These are phyloP conservation scores for Ciconia maguari DNA, from an alignment of 2,113 vertebrate species.

Conservation along the genomic window DNA sequence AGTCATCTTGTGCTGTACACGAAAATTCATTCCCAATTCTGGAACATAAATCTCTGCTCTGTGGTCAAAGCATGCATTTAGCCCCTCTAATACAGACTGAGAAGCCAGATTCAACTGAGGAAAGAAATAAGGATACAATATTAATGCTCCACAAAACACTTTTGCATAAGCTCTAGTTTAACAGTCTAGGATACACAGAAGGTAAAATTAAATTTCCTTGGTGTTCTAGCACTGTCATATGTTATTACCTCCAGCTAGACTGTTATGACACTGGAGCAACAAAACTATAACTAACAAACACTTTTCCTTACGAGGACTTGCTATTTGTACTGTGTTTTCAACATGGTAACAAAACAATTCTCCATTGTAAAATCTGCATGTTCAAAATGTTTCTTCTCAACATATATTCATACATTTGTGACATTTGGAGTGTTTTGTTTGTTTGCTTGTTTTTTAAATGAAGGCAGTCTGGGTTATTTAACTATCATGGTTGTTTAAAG, in stretches of 20 bases:
- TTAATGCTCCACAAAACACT: neutral
- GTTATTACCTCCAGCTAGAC: neutral
- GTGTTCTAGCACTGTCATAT: neutral
- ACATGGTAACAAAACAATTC: neutral
- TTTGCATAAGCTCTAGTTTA: neutral
- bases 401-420: neutral
- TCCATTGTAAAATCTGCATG: neutral
- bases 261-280: neutral
- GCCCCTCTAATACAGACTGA: slow-evolving; percentile 95
- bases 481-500: neutral
- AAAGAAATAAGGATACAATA: neutral
- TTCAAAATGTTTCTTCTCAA: neutral
- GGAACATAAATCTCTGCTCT: slow-evolving; percentile 94
- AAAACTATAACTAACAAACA: neutral
- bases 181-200: neutral
- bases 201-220: neutral
- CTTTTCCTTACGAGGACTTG: neutral
- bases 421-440: neutral
- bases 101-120: slow-evolving; percentile 92
- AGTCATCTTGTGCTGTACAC: slow-evolving; percentile 89
- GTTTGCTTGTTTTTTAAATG: neutral
- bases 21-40: slow-evolving; percentile 91
- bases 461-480: neutral
- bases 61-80: slow-evolving; percentile 98
- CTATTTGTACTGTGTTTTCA: neutral